Evolutionary conservation across 2,888 invertebrate species (phyloP).

Genomic region (Marronus borbonicus): DNA sequence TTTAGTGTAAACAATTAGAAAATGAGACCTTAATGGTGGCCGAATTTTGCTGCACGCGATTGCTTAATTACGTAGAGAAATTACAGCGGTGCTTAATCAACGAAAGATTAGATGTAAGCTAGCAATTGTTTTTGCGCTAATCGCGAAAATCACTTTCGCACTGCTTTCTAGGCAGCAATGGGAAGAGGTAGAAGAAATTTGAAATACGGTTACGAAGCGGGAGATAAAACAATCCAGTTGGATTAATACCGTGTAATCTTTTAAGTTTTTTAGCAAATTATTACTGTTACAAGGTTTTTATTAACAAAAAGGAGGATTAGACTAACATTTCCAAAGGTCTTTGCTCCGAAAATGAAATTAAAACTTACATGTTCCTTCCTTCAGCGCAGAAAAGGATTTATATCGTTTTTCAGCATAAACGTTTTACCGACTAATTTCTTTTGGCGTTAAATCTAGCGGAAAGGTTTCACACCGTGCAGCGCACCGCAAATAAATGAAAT

Average conservation of each 20-base stretch:
- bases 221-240: not conserved
- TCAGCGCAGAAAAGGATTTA: not conserved
- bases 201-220: not conserved
- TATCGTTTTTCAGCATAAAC: slow-evolving; percentile 21
- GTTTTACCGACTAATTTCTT: slow-evolving; percentile 23
- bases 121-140: slow-evolving; percentile 7
- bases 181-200: not conserved
- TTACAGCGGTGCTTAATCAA: not conserved
- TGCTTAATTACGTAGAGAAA: slow-evolving; percentile 4
- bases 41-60: not conserved
- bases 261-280: no score
- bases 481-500: slow-evolving; percentile 26
- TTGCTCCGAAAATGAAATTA: not conserved
- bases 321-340: not conserved
- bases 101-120: not conserved
- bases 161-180: not conserved
- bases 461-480: slow-evolving; percentile 23
- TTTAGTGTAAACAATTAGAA: slow-evolving; percentile 10
- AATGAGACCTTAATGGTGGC: not conserved
- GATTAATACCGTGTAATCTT: no score
- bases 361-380: not conserved
- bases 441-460: slow-evolving; percentile 29
- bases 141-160: slow-evolving; percentile 4
- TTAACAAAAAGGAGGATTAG: no score
- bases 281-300: no score